Evolutionary conservation across 2,797 vertebrate genomes (phyloP).

Genomic region (Lacerta agilis): DNA sequence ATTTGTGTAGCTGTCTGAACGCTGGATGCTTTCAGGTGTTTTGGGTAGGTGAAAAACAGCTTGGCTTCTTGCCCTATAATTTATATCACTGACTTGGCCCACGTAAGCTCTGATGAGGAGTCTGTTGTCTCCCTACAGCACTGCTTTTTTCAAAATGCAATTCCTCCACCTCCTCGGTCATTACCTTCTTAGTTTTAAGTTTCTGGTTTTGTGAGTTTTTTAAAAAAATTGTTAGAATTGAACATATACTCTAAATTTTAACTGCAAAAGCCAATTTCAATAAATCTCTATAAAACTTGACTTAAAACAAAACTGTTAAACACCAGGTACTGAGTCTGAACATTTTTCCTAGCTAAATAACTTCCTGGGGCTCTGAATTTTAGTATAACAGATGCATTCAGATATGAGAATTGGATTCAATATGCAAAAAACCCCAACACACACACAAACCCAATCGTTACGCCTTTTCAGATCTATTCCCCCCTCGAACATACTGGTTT

Average conservation of each 20-base stretch:
- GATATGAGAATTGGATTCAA: background rate
- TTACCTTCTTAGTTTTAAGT: background rate
- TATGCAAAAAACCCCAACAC: background rate
- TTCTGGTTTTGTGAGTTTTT: background rate
- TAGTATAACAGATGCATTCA: background rate
- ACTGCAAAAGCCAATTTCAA: constrained; percentile 26
- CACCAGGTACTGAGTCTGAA: constrained; percentile 35
- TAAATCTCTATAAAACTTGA: constrained; percentile 45
- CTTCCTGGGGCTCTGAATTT: background rate
- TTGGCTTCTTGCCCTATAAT: background rate
- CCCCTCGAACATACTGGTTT: background rate
- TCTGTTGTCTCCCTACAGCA: background rate
- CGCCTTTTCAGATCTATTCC: constrained; percentile 5
- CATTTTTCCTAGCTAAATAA: constrained; percentile 7
- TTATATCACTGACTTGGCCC: background rate
- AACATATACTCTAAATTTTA: background rate
- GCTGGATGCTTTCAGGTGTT: background rate
- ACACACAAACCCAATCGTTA: background rate
- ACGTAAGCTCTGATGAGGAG: background rate
- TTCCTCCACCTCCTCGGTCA: background rate
- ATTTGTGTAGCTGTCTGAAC: background rate
- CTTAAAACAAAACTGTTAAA: constrained; percentile 43
- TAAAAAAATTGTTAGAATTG: background rate
- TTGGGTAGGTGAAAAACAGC: background rate
- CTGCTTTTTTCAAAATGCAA: background rate